Conservation (phyloP, 2,113 vertebrate species). For the Callorhinus ursinus region DNA sequence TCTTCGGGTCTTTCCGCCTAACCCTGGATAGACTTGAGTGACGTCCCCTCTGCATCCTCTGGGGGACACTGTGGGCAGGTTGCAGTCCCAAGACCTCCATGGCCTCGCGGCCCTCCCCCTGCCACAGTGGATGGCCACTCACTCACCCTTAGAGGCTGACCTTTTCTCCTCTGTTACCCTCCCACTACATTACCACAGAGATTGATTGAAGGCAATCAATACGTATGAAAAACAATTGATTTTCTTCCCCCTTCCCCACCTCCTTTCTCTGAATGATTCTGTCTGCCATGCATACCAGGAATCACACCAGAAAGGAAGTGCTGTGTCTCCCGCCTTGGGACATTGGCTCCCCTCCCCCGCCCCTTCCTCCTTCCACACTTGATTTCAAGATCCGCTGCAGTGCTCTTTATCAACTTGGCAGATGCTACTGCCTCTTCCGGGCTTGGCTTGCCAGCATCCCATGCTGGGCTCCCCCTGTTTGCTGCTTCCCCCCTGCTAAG, state of each 20-base stretch:
- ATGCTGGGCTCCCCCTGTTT: neutral
- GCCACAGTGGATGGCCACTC: neutral
- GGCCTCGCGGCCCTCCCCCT: neutral
- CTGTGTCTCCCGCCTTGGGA: neutral
- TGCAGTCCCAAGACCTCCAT: neutral
- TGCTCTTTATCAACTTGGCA: slow-evolving; percentile 64
- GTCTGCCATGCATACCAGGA: slow-evolving; percentile 30
- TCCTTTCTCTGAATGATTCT: slow-evolving; percentile 45
- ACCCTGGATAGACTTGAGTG: neutral
- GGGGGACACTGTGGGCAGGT: neutral
- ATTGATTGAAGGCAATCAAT: slow-evolving; percentile 66
- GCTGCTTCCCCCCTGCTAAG: neutral
- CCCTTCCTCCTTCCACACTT: neutral
- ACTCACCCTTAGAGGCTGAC: neutral
- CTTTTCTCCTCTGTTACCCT: neutral
- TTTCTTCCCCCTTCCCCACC: neutral
- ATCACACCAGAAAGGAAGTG: slow-evolving; percentile 35
- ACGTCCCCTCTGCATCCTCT: accelerated
- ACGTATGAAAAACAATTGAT: slow-evolving; percentile 66
- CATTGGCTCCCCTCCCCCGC: neutral
- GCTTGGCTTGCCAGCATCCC: neutral
- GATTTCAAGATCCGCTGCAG: slow-evolving; percentile 31
- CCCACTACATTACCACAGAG: slow-evolving; percentile 55
- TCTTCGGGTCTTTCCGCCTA: neutral
- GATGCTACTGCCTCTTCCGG: slow-evolving; percentile 47